phyloP scores from a whole-genome alignment of 92 coral and sea anemone species.

The Diadumene lineata region DNA sequence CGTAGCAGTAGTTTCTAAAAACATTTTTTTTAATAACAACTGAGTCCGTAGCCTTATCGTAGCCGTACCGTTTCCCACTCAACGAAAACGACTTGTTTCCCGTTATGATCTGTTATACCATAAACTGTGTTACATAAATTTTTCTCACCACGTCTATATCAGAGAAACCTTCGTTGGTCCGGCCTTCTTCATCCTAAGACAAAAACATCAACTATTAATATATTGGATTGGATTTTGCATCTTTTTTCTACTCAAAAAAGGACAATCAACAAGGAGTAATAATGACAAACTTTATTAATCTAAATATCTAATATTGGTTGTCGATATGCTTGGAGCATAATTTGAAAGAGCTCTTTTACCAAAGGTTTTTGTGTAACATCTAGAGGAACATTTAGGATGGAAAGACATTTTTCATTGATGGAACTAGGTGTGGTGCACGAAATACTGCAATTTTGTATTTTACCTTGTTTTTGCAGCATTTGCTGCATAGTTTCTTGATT shows the following conservation, averaged over 20 bases:
- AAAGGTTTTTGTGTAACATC: too few species aligned
- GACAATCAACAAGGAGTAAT: too few species aligned
- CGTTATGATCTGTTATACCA: too few species aligned
- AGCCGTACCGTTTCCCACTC: neutral
- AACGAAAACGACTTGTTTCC: neutral
- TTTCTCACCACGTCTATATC: neutral
- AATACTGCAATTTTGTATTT: neutral
- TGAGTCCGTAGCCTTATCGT: too few species aligned
- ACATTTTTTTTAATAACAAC: too few species aligned
- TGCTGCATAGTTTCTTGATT: conserved; percentile 1
- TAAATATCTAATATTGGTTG: too few species aligned
- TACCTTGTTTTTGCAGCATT: conserved; percentile 23
- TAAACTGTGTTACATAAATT: neutral
- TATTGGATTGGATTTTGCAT: neutral
- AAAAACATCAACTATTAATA: neutral
- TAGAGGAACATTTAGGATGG: neutral
- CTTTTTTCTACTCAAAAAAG: neutral
- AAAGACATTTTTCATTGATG: neutral
- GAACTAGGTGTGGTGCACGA: neutral
- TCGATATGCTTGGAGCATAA: too few species aligned
- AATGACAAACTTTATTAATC: neutral
- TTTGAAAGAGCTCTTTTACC: too few species aligned
- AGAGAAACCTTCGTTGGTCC: neutral
- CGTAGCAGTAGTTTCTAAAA: too few species aligned
- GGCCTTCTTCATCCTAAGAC: neutral